Evolutionary conservation across 1,140 invertebrate species (phyloP).

Genomic region (Saccostrea glomerata): DNA sequence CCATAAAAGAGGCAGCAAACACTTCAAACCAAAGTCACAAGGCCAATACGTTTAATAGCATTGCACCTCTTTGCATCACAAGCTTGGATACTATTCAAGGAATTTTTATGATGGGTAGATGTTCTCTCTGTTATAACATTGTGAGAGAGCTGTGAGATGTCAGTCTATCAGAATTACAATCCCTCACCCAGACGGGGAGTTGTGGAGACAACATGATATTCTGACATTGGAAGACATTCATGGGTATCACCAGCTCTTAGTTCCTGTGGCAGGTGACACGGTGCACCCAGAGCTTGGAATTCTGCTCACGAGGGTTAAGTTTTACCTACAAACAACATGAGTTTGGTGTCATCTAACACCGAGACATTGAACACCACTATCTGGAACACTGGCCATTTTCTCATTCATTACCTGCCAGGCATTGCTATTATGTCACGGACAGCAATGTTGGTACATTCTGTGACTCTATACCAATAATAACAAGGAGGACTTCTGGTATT

Average conservation of each 20-base stretch:
- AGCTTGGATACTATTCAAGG: neutral
- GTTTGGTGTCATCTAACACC: neutral
- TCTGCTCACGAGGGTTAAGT: slow-evolving; percentile 3
- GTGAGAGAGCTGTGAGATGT: neutral
- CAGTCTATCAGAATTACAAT: neutral
- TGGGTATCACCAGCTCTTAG: neutral
- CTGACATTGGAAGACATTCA: neutral
- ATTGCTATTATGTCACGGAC: neutral
- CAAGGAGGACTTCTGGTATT: neutral
- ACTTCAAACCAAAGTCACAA: neutral
- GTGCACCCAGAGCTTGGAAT: slow-evolving; percentile 4
- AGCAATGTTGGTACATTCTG: neutral
- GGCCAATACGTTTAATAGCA: neutral
- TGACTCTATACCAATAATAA: neutral
- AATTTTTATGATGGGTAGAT: neutral
- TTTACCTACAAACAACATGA: slow-evolving; percentile 29
- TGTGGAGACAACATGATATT: neutral
- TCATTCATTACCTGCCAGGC: slow-evolving; percentile 16
- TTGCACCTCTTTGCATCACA: neutral
- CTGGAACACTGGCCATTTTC: slow-evolving; percentile 32
- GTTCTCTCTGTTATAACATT: neutral
- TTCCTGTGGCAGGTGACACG: slow-evolving; percentile 1
- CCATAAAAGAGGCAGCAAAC: neutral
- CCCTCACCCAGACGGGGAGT: neutral
- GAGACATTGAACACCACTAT: neutral